These are phyloP conservation scores for Acomys russatus DNA, from an alignment of 2,797 vertebrate species.

Conservation along the genomic window DNA sequence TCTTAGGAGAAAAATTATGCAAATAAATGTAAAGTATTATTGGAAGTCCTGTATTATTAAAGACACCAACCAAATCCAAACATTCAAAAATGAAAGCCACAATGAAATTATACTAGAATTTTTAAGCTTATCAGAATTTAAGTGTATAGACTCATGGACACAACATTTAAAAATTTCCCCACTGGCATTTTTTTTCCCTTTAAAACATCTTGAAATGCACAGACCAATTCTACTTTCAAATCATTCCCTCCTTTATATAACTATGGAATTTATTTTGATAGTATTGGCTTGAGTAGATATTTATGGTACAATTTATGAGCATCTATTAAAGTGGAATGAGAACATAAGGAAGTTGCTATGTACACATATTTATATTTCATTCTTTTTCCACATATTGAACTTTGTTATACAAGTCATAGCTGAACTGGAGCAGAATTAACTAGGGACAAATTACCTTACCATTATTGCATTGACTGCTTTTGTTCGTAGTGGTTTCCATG, in stretches of 20 bases:
- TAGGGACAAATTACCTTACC: constrained; percentile 78
- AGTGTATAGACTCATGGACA: background rate
- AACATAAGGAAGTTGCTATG: constrained; percentile 60
- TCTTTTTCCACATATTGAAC: constrained; percentile 76
- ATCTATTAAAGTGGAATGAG: constrained; percentile 69
- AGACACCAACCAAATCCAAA: constrained; percentile 51
- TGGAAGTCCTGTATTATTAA: background rate
- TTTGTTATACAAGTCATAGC: constrained; percentile 76
- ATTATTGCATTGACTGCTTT: constrained; percentile 60
- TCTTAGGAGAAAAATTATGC: constrained; percentile 25
- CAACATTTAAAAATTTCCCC: background rate
- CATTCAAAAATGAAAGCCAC: constrained; percentile 20
- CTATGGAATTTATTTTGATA: background rate
- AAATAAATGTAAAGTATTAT: background rate
- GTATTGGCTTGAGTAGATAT: background rate
- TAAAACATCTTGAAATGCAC: background rate
- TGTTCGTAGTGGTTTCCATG: constrained; percentile 81
- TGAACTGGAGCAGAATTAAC: constrained; percentile 75
- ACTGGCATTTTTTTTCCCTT: background rate
- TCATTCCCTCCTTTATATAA: background rate
- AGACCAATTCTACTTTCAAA: background rate
- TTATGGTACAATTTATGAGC: constrained; percentile 41
- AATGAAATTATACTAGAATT: background rate
- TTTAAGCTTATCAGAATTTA: constrained; percentile 4
- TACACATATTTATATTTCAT: constrained; percentile 52